These are phyloP conservation scores for Ephialtes manifestator DNA, from an alignment of 2,888 invertebrate species.

Conservation along the genomic window DNA sequence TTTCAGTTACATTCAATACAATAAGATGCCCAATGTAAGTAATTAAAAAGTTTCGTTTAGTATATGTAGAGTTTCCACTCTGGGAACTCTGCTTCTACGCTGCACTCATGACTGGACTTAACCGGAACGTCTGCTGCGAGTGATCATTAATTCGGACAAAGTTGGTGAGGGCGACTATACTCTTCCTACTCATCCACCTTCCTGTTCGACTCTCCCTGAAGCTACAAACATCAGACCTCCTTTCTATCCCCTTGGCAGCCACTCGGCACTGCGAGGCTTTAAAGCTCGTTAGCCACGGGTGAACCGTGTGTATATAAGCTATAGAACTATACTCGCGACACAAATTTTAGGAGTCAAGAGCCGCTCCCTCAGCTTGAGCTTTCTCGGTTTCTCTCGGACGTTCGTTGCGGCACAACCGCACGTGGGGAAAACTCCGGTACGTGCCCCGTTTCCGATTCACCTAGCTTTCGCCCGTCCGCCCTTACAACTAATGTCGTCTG, in stretches of 20 bases:
- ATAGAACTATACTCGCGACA: slow-evolving; percentile 43
- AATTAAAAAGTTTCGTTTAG: slow-evolving; percentile 7
- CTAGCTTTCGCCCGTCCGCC: background rate
- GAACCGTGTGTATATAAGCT: slow-evolving; percentile 35
- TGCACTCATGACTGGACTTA: slow-evolving; percentile 49
- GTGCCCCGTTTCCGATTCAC: slow-evolving; percentile 9
- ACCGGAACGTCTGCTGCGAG: slow-evolving; percentile 36
- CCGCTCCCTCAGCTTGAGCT: slow-evolving; percentile 39
- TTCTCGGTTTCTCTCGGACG: slow-evolving; percentile 51
- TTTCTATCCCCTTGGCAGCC: slow-evolving; percentile 34
- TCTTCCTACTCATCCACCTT: slow-evolving; percentile 16
- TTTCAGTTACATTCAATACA: slow-evolving; percentile 13
- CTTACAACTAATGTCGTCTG: background rate
- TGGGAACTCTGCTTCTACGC: slow-evolving; percentile 1
- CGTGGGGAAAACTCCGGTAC: slow-evolving; percentile 44
- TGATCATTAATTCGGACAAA: slow-evolving; percentile 62
- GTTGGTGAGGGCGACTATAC: slow-evolving; percentile 43
- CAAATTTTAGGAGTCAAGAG: slow-evolving; percentile 63
- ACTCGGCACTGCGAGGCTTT: slow-evolving; percentile 49
- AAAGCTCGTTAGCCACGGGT: slow-evolving; percentile 65
- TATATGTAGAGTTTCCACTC: slow-evolving; percentile 28
- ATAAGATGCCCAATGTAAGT: background rate
- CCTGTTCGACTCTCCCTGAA: background rate
- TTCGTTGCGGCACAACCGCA: slow-evolving; percentile 47
- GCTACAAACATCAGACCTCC: slow-evolving; percentile 37